Conservation (phyloP, 2,113 vertebrate species). For the Ramphastos sulfuratus region DNA sequence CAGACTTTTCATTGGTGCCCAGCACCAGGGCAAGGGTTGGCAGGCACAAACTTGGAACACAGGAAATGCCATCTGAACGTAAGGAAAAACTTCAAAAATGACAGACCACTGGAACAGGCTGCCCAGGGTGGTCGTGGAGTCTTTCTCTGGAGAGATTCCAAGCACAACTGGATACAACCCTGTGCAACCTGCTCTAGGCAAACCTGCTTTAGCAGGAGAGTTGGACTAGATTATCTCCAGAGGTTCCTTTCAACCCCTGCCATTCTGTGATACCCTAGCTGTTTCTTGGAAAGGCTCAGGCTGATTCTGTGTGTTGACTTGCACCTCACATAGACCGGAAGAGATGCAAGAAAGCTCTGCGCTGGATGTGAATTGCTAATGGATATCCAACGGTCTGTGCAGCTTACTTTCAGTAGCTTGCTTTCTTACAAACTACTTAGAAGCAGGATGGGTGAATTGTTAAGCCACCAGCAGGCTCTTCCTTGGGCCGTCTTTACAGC, state of each 20-base stretch:
- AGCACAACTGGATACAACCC: background rate
- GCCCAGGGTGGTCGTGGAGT: too few relatives aligned
- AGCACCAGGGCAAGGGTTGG: background rate
- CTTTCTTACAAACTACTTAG: background rate
- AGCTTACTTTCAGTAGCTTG: background rate
- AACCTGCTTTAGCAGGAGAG: background rate
- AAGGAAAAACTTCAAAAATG: background rate
- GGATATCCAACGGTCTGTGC: background rate
- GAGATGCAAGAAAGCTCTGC: background rate
- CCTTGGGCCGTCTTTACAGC: background rate
- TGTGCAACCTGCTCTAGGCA: background rate
- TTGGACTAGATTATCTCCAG: background rate
- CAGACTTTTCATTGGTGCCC: background rate
- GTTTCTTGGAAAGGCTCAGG: background rate
- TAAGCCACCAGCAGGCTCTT: background rate
- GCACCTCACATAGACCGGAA: fast-evolving
- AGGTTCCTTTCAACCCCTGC: background rate
- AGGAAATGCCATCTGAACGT: background rate
- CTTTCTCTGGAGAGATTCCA: background rate
- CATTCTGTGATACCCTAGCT: background rate
- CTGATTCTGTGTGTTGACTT: background rate
- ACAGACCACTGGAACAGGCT: background rate
- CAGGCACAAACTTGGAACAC: background rate
- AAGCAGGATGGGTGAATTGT: background rate
- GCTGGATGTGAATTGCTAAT: background rate